These are phyloP conservation scores for Cantharis lateralis DNA, from an alignment of 2,888 invertebrate genomes.

Conservation along the genomic window DNA sequence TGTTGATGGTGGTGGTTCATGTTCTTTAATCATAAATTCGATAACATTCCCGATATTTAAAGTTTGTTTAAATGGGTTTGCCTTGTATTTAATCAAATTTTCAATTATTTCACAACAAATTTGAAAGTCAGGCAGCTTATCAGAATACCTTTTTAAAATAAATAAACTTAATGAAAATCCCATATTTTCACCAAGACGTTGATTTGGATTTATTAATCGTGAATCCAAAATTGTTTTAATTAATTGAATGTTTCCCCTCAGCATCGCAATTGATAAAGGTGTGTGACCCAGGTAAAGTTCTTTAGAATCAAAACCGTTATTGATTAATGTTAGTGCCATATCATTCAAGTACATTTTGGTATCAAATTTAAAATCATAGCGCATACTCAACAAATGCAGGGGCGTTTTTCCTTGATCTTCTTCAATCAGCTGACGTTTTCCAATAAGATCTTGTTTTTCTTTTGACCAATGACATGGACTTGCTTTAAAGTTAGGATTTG, in stretches of 20 bases:
- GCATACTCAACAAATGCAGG: conserved; percentile 49
- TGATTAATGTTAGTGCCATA: conserved; percentile 6
- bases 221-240: conserved; percentile 41
- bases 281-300: conserved; percentile 50
- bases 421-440: conserved; percentile 25
- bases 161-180: conserved; percentile 49
- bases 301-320: conserved; percentile 7
- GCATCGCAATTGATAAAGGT: conserved; percentile 48
- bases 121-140: conserved; percentile 34
- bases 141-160: conserved; percentile 44
- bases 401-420: conserved; percentile 48
- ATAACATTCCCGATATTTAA: conserved; percentile 43
- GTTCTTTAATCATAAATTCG: conserved; percentile 42
- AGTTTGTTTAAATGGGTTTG: conserved; percentile 46
- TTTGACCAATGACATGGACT: conserved; percentile 44
- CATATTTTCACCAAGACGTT: conserved; percentile 43
- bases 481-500: conserved; percentile 46
- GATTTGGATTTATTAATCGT: conserved; percentile 43
- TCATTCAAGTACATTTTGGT: conserved; percentile 16
- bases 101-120: conserved; percentile 40
- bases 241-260: conserved; percentile 46
- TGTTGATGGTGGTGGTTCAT: conserved; percentile 5
- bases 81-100: conserved; percentile 38
- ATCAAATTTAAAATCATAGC: conserved; percentile 46
- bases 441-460: conserved; percentile 38